phyloP scores from a whole-genome alignment of 1,140 invertebrate genomes.

The Ceratina japonica region DNA sequence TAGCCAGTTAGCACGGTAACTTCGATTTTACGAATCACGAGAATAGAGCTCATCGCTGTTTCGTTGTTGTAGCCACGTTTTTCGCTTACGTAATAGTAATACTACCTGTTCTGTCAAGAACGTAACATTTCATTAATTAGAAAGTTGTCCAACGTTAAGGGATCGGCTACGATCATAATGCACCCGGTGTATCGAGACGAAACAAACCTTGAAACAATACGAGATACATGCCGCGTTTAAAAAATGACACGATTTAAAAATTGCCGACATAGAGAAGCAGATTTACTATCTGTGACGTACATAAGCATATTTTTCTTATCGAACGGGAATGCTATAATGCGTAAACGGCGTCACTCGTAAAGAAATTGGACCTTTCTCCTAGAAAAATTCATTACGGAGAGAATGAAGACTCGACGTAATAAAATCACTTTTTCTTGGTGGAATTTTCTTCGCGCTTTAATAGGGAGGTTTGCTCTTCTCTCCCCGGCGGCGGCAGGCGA shows the following conservation, averaged over 20 bases:
- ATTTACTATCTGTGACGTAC: no score
- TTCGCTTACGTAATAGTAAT: slow-evolving; percentile 53
- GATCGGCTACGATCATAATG: slow-evolving; percentile 19
- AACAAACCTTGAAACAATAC: slow-evolving; percentile 6
- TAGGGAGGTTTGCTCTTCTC: slow-evolving; percentile 24
- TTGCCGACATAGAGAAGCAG: neutral
- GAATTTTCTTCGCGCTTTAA: slow-evolving; percentile 33
- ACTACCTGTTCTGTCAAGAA: slow-evolving; percentile 51
- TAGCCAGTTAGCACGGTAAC: neutral
- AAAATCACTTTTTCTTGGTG: neutral
- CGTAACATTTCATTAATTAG: slow-evolving; percentile 63
- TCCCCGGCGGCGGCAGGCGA: slow-evolving; percentile 2
- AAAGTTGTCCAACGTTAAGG: slow-evolving; percentile 51
- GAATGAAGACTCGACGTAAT: neutral
- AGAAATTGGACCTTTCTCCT: neutral
- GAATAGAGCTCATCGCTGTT: neutral
- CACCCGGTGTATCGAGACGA: neutral
- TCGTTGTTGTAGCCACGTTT: neutral
- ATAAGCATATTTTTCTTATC: neutral
- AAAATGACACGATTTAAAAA: neutral
- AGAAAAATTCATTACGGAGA: neutral
- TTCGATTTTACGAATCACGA: neutral
- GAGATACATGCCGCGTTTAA: neutral
- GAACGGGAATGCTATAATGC: neutral
- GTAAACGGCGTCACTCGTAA: neutral